Evolutionary conservation across 2,797 vertebrate species (phyloP).

Genomic region (Catharus ustulatus): DNA sequence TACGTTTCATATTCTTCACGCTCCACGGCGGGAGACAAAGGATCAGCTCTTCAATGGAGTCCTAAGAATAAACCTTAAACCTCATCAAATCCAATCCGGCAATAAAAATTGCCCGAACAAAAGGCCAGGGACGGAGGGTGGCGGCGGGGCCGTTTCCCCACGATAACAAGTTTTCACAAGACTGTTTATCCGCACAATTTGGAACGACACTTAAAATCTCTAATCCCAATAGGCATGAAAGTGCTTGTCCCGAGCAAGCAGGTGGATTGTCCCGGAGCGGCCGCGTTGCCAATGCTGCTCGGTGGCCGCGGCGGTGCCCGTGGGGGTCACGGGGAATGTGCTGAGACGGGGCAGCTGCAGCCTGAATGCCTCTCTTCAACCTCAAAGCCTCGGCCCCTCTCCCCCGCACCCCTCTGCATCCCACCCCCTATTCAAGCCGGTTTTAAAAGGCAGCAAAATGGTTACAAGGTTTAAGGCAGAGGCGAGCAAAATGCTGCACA

Average conservation of each 20-base stretch:
- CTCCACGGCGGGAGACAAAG: conserved; percentile 68
- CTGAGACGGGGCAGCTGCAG: conserved; percentile 79
- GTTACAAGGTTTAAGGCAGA: conserved; percentile 75
- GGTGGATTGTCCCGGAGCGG: conserved; percentile 72
- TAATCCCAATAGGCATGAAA: conserved; percentile 86
- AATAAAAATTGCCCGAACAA: conserved; percentile 73
- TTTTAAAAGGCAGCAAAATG: conserved; percentile 70
- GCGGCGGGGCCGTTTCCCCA: conserved; percentile 82
- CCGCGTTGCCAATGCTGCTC: conserved; percentile 64
- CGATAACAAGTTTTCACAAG: conserved; percentile 88
- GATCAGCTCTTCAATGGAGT: conserved; percentile 71
- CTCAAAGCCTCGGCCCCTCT: conserved; percentile 49
- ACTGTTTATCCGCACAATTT: conserved; percentile 79
- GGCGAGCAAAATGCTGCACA: conserved; percentile 76
- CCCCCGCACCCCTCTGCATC: not conserved
- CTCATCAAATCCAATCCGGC: conserved; percentile 77
- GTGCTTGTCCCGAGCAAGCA: conserved; percentile 74
- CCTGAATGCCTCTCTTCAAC: conserved; percentile 59
- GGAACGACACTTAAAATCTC: conserved; percentile 71
- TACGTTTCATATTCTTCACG: conserved; percentile 65
- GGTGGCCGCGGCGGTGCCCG: conserved; percentile 49
- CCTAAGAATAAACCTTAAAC: conserved; percentile 73
- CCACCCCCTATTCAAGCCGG: conserved; percentile 66
- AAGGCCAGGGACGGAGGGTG: conserved; percentile 59
- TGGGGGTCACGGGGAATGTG: conserved; percentile 67